These are phyloP conservation scores for Pogonognathellus flavescens DNA, from an alignment of 1,140 invertebrate species.

Conservation along the genomic window DNA sequence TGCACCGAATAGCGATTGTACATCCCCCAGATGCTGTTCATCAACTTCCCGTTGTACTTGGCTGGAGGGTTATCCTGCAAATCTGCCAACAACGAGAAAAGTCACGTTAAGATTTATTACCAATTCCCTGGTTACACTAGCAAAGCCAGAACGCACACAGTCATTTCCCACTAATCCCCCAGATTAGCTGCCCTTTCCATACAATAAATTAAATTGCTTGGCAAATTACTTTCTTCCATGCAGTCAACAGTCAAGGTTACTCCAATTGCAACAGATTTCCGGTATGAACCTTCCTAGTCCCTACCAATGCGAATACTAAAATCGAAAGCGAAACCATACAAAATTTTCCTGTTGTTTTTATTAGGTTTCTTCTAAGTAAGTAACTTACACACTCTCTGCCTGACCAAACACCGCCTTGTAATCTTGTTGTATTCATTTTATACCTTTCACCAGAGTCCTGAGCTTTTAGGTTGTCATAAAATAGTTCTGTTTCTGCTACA, in stretches of 20 bases:
- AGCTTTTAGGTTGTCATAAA: too few relatives aligned
- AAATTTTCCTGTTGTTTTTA: too few relatives aligned
- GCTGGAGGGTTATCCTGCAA: slow-evolving; percentile 74
- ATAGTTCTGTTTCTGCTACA: too few relatives aligned
- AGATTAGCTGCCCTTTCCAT: slow-evolving; percentile 42
- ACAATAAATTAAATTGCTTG: slow-evolving; percentile 49
- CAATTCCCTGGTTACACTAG: slow-evolving; percentile 16
- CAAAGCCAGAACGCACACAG: slow-evolving; percentile 16
- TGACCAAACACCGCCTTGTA: too few relatives aligned
- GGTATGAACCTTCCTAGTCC: neutral
- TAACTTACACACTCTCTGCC: too few relatives aligned
- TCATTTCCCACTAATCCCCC: slow-evolving; percentile 27
- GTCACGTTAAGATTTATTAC: slow-evolving; percentile 47
- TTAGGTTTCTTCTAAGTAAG: too few relatives aligned
- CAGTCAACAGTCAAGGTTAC: slow-evolving; percentile 14
- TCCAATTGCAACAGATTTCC: slow-evolving; percentile 29
- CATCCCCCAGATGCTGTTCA: slow-evolving; percentile 91
- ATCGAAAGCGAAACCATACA: too few relatives aligned
- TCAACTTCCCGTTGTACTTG: slow-evolving; percentile 87
- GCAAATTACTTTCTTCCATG: slow-evolving; percentile 39
- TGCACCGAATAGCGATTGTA: slow-evolving; percentile 76
- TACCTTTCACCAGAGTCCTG: too few relatives aligned
- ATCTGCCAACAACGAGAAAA: slow-evolving; percentile 65
- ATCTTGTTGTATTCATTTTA: too few relatives aligned
- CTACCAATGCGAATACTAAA: too few relatives aligned